Evolutionary conservation across 1,140 invertebrate species (phyloP), one percentile per base, ranked within the genome.

Genomic region (Magallana gigas): DNA sequence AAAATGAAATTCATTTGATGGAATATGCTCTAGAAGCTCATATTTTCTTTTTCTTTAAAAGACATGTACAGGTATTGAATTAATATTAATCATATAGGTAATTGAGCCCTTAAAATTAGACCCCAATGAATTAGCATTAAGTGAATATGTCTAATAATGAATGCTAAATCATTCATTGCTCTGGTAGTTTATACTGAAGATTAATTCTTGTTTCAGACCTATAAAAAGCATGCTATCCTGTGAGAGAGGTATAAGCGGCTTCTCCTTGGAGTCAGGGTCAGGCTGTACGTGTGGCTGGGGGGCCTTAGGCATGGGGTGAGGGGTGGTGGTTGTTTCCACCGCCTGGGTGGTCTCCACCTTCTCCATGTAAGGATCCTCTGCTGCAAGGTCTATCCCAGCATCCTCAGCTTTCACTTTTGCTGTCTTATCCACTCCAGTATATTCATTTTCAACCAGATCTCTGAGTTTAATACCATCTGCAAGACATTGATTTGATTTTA

Each of bases 311-410:
- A 56, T 80, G 8, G 85, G 71, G 57, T 81, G 56, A 36, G 64
- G 60, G 29, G 64, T 81, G 81, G 76, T 14, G 18, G 62, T 36
- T 16, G 84, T 71, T 23, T 62, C 56, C 60, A 76, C 68, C 1
- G 68, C 68, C 8, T 76, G 23, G 8, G 68, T 29, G 23, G 68
- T 76, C 9, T 76, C 18, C 18, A 76, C 23, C 23, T 76, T 76
- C 71, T 87, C 58, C 48, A 14, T 23, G 76, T 57, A 60, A 60
- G 62, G 64, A 85, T 85, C 87, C 29, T 18, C 58, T 48, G 83
- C 85, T 29, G 85, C 85, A 57, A 86, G 60, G 23, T 86, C 36
- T 86, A 81, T 59, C 6, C 64, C 85, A 57, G 9, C 36, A 29
- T 59, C 64, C 58, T 59, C 57, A 14, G 48, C 48, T 85, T 85